Evolutionary conservation across 2,113 vertebrate genomes (phyloP).

Genomic region (Antechinus flavipes): DNA sequence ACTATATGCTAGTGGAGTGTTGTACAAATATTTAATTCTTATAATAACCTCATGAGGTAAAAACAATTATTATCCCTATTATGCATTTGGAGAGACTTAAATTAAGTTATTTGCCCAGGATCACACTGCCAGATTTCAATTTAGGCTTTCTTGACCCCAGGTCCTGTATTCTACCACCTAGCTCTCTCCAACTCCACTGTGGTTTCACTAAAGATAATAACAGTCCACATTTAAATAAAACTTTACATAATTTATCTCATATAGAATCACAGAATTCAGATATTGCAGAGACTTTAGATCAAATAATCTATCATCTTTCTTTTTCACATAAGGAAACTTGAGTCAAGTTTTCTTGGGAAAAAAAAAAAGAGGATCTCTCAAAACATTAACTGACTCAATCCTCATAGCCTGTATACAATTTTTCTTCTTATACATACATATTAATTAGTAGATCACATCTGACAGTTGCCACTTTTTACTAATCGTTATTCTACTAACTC

Average conservation of each 20-base stretch:
- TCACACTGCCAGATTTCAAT: neutral
- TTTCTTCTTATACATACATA: neutral
- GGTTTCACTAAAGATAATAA: neutral
- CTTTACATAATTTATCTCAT: neutral
- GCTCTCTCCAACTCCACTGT: neutral
- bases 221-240: neutral
- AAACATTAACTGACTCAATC: neutral
- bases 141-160: neutral
- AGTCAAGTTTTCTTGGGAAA: neutral
- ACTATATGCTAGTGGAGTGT: neutral
- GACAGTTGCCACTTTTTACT: neutral
- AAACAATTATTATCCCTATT: neutral
- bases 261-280: neutral
- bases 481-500: neutral
- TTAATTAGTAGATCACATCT: neutral
- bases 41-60: neutral
- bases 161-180: too few relatives aligned
- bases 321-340: neutral
- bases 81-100: neutral
- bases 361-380: neutral
- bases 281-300: neutral
- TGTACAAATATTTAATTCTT: neutral
- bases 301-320: neutral
- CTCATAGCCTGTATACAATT: neutral
- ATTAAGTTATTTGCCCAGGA: neutral